Evolutionary conservation across 2,888 invertebrate genomes (phyloP).

Genomic region (Dioctria linearis): DNA sequence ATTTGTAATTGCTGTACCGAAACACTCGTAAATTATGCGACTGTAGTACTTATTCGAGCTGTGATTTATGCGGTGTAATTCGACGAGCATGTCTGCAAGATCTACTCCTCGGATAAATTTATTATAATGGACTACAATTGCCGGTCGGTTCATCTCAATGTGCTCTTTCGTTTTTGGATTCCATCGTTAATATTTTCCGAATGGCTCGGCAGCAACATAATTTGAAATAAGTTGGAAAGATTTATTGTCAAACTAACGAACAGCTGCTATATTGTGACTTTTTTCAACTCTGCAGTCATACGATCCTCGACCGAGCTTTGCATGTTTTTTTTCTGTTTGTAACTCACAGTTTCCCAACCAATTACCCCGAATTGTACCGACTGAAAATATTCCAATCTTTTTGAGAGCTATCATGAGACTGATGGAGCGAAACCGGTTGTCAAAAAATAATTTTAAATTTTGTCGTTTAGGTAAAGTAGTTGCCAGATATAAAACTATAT

Average conservation of each 20-base stretch:
- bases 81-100: slow-evolving; percentile 54
- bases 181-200: slow-evolving; percentile 59
- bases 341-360: slow-evolving; percentile 56
- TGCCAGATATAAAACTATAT: slow-evolving; percentile 47
- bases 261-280: slow-evolving; percentile 57
- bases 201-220: slow-evolving; percentile 58
- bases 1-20: slow-evolving; percentile 48
- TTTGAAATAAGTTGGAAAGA: slow-evolving; percentile 59
- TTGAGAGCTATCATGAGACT: slow-evolving; percentile 56
- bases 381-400: slow-evolving; percentile 56
- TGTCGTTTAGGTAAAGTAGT: slow-evolving; percentile 54
- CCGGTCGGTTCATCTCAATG: slow-evolving; percentile 57
- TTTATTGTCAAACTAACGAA: slow-evolving; percentile 59
- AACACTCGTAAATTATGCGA: slow-evolving; percentile 56
- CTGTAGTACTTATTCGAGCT: slow-evolving; percentile 57
- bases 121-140: slow-evolving; percentile 55
- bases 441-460: slow-evolving; percentile 58
- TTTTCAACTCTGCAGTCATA: slow-evolving; percentile 58
- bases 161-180: slow-evolving; percentile 56
- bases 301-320: slow-evolving; percentile 58
- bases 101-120: slow-evolving; percentile 55
- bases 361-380: slow-evolving; percentile 58
- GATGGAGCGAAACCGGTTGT: slow-evolving; percentile 59
- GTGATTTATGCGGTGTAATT: slow-evolving; percentile 56
- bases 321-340: slow-evolving; percentile 54